These are phyloP conservation scores for Onychomys torridus DNA, from an alignment of 2,797 vertebrate genomes.

Conservation along the genomic window DNA sequence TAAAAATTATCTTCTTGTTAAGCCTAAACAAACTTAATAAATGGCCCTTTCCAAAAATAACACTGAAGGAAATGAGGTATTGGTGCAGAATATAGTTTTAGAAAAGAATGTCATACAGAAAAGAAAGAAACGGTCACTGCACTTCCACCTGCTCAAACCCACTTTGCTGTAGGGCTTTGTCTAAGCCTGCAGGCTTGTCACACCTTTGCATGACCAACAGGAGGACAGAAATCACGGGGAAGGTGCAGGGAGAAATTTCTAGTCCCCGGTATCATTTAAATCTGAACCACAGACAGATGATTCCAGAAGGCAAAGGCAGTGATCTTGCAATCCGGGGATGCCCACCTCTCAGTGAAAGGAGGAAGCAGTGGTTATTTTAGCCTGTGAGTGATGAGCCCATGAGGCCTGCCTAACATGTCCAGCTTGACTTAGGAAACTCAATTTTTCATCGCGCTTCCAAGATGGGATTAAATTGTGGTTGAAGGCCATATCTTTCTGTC, in stretches of 20 bases:
- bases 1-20: conserved; percentile 67
- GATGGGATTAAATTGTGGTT: not conserved
- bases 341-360: not conserved
- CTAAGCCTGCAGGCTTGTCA: not conserved
- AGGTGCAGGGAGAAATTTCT: conserved; percentile 20
- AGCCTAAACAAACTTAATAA: conserved; percentile 67
- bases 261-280: not conserved
- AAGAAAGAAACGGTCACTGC: not conserved
- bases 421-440: conserved; percentile 6
- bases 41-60: conserved; percentile 70
- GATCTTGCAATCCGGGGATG: not conserved
- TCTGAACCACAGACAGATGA: not conserved
- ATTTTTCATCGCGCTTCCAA: not conserved
- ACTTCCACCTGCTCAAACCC: not conserved
- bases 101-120: conserved; percentile 31
- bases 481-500: not conserved
- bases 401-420: not conserved
- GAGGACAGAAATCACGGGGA: not conserved
- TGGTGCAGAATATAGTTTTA: conserved; percentile 57
- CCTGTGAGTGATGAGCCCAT: not conserved
- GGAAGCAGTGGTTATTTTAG: not conserved
- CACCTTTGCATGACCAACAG: not conserved
- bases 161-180: not conserved
- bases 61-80: conserved; percentile 68
- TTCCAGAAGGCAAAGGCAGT: not conserved